Evolutionary conservation across 2,113 vertebrate species (phyloP), one percentile per base, ranked within the genome.

Genomic region (Serinus canaria): DNA sequence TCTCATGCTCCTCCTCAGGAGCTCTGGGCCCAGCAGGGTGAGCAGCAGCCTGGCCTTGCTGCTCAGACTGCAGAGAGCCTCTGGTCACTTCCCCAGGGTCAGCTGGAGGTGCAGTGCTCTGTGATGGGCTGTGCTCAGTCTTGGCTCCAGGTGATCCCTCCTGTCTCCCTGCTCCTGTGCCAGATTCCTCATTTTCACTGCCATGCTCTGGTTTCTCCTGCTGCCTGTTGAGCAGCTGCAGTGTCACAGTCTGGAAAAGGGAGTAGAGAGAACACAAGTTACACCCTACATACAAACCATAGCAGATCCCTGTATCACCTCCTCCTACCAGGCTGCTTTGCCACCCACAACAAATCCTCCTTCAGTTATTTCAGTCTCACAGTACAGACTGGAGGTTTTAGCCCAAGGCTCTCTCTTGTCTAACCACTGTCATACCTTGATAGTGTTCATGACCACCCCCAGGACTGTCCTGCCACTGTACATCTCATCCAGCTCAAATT

Each of bases 401-500:
- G 59, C 64, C 47, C 37, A 67, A 28, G 16, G 16, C 33, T 27
- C 70, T 6, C 0, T 46, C 10, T 28, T 20, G 50, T 44, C 63
- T 12, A 9, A 35, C 3, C 24, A 3, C 44, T 79, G 35, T 2
- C 13, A 41, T 96, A 99, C 99, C 98, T 99, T 99, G 90, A 99
- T 99, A 6, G 99, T 99, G 33, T 90, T 98, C 97, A 99, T 98
- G 27, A 99, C 98, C 12, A 98, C 90, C 4, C 97, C 96, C 58
- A 99, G 98, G 43, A 99, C 97, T 5, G 95, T 96, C 92, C 98
- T 98, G 85, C 99, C 99, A 3, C 94, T 97, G 95, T 99, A 99
- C 0, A 96, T 97, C 60, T 99, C 98, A 6, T 97, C 97, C 87
- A 99, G 95, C 55, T 99, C 98, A 90, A 99, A 99, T 95, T 99